Evolutionary conservation across 2,797 vertebrate species (phyloP).

Genomic region (Gallirallus australis): DNA sequence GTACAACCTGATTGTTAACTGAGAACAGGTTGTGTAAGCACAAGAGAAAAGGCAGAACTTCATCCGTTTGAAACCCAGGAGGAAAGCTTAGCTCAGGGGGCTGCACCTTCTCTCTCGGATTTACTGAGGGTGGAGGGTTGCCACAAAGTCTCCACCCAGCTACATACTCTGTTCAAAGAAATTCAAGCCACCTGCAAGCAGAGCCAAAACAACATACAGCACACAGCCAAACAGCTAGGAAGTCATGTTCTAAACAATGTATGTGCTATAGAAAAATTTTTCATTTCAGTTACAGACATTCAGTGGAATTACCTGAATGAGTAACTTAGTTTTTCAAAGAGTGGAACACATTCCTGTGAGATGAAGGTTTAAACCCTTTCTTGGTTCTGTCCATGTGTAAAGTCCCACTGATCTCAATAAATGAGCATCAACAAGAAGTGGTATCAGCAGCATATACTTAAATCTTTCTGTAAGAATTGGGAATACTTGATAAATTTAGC

Average conservation of each 20-base stretch:
- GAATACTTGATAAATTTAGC: slow-evolving; percentile 2
- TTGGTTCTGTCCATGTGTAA: not conserved
- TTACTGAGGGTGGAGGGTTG: not conserved
- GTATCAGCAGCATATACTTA: not conserved
- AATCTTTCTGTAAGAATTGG: not conserved
- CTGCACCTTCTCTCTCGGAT: not conserved
- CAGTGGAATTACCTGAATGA: not conserved
- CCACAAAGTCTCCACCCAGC: not conserved
- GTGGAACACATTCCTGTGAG: not conserved
- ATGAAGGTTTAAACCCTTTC: not conserved
- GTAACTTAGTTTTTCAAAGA: not conserved
- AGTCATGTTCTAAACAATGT: not conserved
- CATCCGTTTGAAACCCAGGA: not conserved
- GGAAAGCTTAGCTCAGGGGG: not conserved
- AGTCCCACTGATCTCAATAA: slow-evolving; percentile 30
- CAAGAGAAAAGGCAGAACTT: not conserved
- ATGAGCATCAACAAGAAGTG: not conserved
- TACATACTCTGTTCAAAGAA: not conserved
- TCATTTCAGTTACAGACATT: not conserved
- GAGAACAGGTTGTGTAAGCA: not conserved
- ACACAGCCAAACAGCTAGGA: not conserved
- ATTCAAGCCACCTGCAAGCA: not conserved
- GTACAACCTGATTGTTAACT: accelerated
- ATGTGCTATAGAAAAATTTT: not conserved
- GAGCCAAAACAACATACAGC: not conserved